Evolutionary conservation across 2,113 vertebrate species (phyloP).

Genomic region (Junco hyemalis): DNA sequence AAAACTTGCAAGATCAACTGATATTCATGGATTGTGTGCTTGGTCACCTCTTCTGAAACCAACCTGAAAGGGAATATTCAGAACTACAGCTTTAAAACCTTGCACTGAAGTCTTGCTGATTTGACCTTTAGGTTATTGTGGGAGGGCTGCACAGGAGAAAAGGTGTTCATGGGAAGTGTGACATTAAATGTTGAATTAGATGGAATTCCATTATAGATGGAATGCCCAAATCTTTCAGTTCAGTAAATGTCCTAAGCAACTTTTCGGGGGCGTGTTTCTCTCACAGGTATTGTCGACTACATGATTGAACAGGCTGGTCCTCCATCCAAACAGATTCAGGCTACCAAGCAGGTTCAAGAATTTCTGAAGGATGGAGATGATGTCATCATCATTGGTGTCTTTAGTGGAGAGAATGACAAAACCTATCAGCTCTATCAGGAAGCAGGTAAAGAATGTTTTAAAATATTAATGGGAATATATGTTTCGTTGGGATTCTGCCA

Average conservation of each 20-base stretch:
- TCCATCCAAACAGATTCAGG: conserved; percentile 88
- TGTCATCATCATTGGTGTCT: conserved; percentile 86
- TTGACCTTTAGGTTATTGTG: not conserved
- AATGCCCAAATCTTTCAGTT: not conserved
- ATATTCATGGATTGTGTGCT: not conserved
- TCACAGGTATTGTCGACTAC: conserved; percentile 88
- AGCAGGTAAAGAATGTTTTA: conserved; percentile 79
- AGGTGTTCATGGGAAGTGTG: not conserved
- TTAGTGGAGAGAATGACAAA: conserved; percentile 80
- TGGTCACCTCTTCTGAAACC: not conserved
- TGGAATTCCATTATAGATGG: too few relatives aligned
- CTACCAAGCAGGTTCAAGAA: conserved; percentile 90
- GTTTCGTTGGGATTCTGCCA: not conserved
- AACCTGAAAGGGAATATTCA: not conserved
- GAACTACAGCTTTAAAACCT: not conserved
- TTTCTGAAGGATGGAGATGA: conserved; percentile 91
- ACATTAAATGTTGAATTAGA: not conserved
- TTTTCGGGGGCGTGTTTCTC: not conserved
- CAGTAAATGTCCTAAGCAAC: not conserved
- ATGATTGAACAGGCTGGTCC: conserved; percentile 94
- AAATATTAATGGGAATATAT: not conserved
- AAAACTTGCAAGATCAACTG: not conserved
- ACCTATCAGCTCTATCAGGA: conserved; percentile 87
- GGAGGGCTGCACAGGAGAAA: not conserved
- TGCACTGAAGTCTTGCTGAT: not conserved